Evolutionary conservation across 1,140 invertebrate species (phyloP), one percentile per base, ranked within the genome.

Genomic region (Onthophagus taurus): DNA sequence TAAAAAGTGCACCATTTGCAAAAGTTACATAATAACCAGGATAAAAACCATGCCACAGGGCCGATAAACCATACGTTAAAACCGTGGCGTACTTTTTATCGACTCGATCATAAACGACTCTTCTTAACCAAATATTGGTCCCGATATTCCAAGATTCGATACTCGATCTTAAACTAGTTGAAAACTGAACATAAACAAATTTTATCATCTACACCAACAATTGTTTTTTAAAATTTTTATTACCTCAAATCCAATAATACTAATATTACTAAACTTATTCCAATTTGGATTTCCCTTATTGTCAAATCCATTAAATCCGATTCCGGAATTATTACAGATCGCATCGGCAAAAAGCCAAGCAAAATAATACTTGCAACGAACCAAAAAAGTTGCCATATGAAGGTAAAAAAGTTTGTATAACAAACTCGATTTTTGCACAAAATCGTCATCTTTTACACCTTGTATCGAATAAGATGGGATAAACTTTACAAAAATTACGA

Each of bases 11-110:
- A 9, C 84, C 91, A 18, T 78, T 83, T 18, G 87, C 74, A 67
- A 99, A 99, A 1, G 91, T 94, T 24, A 97, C 60, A 65, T 97
- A 99, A 70, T 99, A 99, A 9, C 95, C 93, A 4, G 92, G 91
- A 69, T 95, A 92, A 65, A 95, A 96, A 42, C 89, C 95, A 70
- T 98, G 95, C 95, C 95, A 98, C 16, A 97, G 60, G 12, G 92
- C 92, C 17, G 89, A 95, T 33, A 96, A 69, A 2, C 78, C 67
- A 67, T 93, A 97, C 2, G 92, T 95, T 33, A 80, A 72, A 9
- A 80, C 50, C 23, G 79, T 81, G 50, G 76, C 70, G 53, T 75
- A 72, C n/a, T n/a, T n/a, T 35, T 67, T 68, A 23, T 70, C 68
- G 18, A 78, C 76, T 52, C 93, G 76, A 54, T 91, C 86, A 67